These are phyloP conservation scores for Tineola bisselliella DNA, from an alignment of 2,888 invertebrate species.

Conservation along the genomic window DNA sequence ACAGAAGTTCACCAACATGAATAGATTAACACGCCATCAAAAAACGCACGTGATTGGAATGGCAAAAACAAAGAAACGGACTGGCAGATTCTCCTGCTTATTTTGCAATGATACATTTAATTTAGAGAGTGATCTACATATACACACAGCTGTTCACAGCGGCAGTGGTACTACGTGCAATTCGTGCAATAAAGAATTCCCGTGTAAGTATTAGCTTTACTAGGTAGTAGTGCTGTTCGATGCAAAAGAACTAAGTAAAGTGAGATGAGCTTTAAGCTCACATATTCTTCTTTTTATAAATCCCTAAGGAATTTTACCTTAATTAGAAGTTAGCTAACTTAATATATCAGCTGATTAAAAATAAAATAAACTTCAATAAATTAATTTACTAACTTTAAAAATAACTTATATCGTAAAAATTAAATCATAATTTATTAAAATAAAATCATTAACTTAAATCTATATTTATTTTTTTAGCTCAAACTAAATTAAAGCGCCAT, in stretches of 20 bases:
- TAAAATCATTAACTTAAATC: too few species aligned
- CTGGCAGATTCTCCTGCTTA: conserved; percentile 28
- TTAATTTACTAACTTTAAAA: too few species aligned
- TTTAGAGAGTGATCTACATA: conserved; percentile 51
- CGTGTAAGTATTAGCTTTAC: conserved; percentile 34
- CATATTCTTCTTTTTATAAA: too few species aligned
- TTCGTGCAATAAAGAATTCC: conserved; percentile 58
- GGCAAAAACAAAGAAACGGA: conserved; percentile 16
- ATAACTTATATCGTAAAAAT: too few species aligned
- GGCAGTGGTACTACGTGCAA: conserved; percentile 46
- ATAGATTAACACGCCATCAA: conserved; percentile 20
- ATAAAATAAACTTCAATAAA: too few species aligned
- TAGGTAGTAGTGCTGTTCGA: too few species aligned
- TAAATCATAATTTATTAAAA: too few species aligned
- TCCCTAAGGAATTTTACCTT: too few species aligned
- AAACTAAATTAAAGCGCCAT: conserved; percentile 53
- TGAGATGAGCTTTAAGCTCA: too few species aligned
- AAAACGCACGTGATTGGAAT: conserved; percentile 29
- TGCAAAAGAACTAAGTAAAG: too few species aligned
- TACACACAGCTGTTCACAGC: conserved; percentile 56
- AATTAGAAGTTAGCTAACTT: too few species aligned
- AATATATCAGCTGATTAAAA: too few species aligned
- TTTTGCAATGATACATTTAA: conserved; percentile 54
- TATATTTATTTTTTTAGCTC: conserved; percentile 24
- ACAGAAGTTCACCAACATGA: conserved; percentile 18